Conservation (phyloP, 2,113 vertebrate genomes). For the Camelus bactrianus region DNA sequence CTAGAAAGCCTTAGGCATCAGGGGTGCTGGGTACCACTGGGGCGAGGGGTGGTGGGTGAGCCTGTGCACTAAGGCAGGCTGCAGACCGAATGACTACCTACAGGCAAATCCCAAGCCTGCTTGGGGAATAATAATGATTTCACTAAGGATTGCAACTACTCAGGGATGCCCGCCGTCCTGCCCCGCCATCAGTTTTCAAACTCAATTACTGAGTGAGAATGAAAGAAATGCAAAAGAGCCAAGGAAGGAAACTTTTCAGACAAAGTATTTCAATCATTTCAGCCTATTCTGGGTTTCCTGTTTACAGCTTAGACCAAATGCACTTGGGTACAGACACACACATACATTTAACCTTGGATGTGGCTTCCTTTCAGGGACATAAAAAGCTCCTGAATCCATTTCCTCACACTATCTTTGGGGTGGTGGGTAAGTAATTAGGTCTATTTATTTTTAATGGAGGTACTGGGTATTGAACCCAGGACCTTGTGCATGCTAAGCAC, state of each 20-base stretch:
- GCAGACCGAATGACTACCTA: not conserved
- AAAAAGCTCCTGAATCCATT: slow-evolving; percentile 13
- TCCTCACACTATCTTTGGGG: not conserved
- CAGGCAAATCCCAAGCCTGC: not conserved
- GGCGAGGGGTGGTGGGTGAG: accelerated
- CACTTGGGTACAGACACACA: not conserved
- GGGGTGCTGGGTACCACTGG: not conserved
- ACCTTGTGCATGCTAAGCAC: too few species aligned
- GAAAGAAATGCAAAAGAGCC: not conserved
- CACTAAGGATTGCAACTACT: not conserved
- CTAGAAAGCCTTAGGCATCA: not conserved
- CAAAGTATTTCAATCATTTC: not conserved
- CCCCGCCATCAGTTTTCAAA: not conserved
- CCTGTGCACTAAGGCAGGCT: not conserved
- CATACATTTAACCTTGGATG: not conserved
- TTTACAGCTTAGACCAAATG: not conserved
- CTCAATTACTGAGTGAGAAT: not conserved
- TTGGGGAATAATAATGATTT: not conserved
- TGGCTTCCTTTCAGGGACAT: not conserved
- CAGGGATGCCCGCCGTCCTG: not conserved
- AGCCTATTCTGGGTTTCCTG: not conserved
- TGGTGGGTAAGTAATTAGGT: too few species aligned
- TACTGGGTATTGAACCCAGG: too few species aligned
- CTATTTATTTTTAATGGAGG: too few species aligned
- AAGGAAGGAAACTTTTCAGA: not conserved